Conservation (phyloP, 1,140 invertebrate genomes). For the Epicauta chinensis region DNA sequence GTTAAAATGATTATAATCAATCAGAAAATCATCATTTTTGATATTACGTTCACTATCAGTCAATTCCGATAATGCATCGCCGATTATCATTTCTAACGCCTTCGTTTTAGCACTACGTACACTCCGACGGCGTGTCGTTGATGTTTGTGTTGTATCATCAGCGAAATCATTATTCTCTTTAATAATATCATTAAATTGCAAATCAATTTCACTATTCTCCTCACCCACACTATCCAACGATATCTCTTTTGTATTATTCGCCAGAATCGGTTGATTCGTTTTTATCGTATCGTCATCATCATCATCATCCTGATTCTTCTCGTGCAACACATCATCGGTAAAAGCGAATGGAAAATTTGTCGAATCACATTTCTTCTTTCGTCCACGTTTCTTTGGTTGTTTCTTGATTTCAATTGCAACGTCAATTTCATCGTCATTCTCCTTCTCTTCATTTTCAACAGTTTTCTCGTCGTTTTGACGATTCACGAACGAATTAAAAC, state of each 20-base stretch:
- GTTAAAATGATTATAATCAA: too few species aligned
- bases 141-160: neutral
- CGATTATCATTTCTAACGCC: constrained; percentile 22
- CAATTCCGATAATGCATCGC: constrained; percentile 10
- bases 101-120: constrained; percentile 20
- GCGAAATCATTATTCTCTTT: constrained; percentile 3
- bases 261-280: neutral
- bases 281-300: neutral
- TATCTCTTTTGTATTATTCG: neutral
- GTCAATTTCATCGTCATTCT: neutral
- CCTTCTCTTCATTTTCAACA: neutral
- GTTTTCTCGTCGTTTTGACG: too few species aligned
- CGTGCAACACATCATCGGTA: neutral
- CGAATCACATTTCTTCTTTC: neutral
- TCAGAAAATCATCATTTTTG: too few species aligned
- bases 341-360: neutral
- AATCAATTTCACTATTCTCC: too few species aligned
- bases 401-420: neutral
- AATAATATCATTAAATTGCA: neutral
- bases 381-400: neutral
- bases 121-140: neutral
- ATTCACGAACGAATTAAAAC: too few species aligned
- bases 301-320: neutral
- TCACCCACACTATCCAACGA: neutral
- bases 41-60: constrained; percentile 1